Evolutionary conservation across 2,797 vertebrate species (phyloP), one percentile per base, ranked within the genome.

Genomic region (Schizopygopsis pylzovi): DNA sequence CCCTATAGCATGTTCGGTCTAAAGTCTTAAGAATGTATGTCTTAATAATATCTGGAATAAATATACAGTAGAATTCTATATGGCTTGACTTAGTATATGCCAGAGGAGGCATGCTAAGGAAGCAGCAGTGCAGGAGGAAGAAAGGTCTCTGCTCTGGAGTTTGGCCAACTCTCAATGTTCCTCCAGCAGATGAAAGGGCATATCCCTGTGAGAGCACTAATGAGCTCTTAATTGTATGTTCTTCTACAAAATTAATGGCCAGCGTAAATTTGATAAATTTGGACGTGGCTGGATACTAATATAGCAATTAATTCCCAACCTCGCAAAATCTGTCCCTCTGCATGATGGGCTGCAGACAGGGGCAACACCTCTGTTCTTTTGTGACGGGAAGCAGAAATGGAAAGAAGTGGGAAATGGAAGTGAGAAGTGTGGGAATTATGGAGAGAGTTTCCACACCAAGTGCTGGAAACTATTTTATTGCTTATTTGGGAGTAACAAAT

Each of bases 151-250:
- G 91, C 89, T 87, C 93, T 95, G 95, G 94, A 94, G 90, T 89
- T 81, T 75, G 89, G 92, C 95, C 95, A 96, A 95, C 89, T 93
- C 93, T 91, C 94, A 96, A 96, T 96, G 96, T 96, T 96, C 96
- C 94, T 92, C 92, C 90, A 91, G 91, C 92, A 94, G 95, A 94
- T 94, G 93, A 96, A 95, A 96, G 95, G 94, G 91, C 94, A 94
- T 93, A 93, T 94, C 94, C 95, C 93, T 94, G 93, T 92, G 94
- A 95, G 94, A 91, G 84, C 90, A 87, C 91, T 95, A 95, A 95
- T 95, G 92, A 94, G 92, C 87, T 89, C 94, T 94, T 96, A 96
- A 96, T 96, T 95, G 95, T 95, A 95, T 96, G 96, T 96, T 96
- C 96, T 95, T 95, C 92, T 92, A 91, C 94, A 94, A 95, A 96